Evolutionary conservation across 2,113 vertebrate genomes (phyloP), one percentile per base, ranked within the genome.

Genomic region (Muscicapa adusta): DNA sequence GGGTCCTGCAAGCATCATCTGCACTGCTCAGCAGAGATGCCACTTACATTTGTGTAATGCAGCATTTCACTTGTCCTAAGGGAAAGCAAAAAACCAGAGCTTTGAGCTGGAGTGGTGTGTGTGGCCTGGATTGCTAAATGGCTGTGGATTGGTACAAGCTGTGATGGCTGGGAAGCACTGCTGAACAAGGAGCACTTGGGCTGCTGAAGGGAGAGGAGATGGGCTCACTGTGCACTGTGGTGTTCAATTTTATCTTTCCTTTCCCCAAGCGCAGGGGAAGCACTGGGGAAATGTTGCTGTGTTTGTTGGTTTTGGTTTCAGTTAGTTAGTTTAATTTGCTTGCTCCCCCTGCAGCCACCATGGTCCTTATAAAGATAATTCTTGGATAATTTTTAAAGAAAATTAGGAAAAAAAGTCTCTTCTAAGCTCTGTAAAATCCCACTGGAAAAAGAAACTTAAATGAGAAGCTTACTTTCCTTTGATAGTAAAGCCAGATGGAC

Each of bases 291-390:
- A 48, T 5, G 12, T 60, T 88, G 48, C 40, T 85, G 4, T 45
- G 53, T 80, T 91, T 90, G 72, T 80, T 90, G 63, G 28, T n/a
- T 85, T 94, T 82, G 67, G n/a, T 43, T 94, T 57, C n/a, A 76
- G 25, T 33, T 17, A 76, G 25, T 33, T 17, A 58, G 43, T 85
- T 80, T 88, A 91, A 88, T 91, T 90, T 91, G 12, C 18, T 76
- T 72, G 43, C 51, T 91, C 63, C 20, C 74, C 58, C 85, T 70
- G 75, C 60, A 86, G 88, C 29, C 58, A 34, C 67, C 3, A 2
- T 16, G 67, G 53, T 75, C 66, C 58, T 88, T 93, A 54, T 18
- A 54, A 76, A 63, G 43, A 5, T 76, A 77, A 70, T 79, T 91
- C 67, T 89, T 70, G 66, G 70, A 47, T 70, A 68, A 73, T 77